These are phyloP conservation scores for Ivindomyrus marchei DNA, from an alignment of 2,113 vertebrate genomes.

Conservation along the genomic window DNA sequence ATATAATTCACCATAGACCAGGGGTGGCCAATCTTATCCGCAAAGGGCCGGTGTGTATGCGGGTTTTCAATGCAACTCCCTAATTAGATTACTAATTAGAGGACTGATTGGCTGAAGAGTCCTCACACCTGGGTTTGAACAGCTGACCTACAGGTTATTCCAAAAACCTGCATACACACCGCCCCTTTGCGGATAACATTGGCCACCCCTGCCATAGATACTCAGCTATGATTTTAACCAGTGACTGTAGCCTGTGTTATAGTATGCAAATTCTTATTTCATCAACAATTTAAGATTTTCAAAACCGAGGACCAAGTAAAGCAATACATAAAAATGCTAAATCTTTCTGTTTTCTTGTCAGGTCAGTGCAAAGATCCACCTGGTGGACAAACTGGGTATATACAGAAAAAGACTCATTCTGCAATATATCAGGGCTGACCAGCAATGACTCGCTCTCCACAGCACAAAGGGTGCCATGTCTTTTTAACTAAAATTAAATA, in stretches of 20 bases:
- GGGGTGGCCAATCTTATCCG: too few relatives aligned
- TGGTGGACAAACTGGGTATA: slow-evolving; percentile 43
- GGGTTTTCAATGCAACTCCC: too few relatives aligned
- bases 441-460: background rate
- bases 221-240: background rate
- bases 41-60: too few relatives aligned
- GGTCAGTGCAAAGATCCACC: slow-evolving; percentile 43
- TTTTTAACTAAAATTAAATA: background rate
- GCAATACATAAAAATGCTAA: background rate
- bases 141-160: too few relatives aligned
- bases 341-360: background rate
- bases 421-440: background rate
- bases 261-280: background rate
- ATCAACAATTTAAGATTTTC: background rate
- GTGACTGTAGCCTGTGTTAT: background rate
- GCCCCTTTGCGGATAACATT: too few relatives aligned
- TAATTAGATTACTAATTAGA: too few relatives aligned
- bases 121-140: too few relatives aligned
- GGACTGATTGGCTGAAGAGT: too few relatives aligned
- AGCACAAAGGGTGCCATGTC: background rate
- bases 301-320: background rate
- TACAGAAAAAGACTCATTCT: background rate
- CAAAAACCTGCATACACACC: too few relatives aligned
- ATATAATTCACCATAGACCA: background rate
- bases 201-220: background rate